phyloP scores from a whole-genome alignment of 2,888 invertebrate genomes.

The Athalia rosae region DNA sequence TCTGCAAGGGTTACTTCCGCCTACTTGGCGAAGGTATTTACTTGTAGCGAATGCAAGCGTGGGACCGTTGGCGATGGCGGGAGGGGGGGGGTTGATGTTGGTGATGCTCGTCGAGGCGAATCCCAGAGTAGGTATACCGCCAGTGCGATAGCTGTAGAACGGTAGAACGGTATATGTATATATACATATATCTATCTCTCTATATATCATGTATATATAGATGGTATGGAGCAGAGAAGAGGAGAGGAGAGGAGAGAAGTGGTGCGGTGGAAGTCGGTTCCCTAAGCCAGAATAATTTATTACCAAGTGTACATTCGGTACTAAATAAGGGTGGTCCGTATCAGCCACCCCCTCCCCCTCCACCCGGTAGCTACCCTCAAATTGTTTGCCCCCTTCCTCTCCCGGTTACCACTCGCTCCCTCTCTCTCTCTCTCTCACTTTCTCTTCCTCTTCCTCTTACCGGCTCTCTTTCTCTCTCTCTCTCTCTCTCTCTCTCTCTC shows the following conservation, averaged over 20 bases:
- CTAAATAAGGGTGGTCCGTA: slow-evolving; percentile 59
- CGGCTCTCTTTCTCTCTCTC: slow-evolving; percentile 53
- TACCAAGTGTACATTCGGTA: slow-evolving; percentile 63
- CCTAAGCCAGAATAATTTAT: slow-evolving; percentile 58
- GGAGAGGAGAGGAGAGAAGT: slow-evolving; percentile 47
- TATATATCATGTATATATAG: background rate
- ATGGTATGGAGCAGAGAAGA: slow-evolving; percentile 50
- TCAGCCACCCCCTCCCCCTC: slow-evolving; percentile 17
- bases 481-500: slow-evolving; percentile 56
- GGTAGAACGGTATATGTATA: too few relatives aligned
- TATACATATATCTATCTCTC: too few relatives aligned
- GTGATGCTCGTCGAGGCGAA: too few relatives aligned
- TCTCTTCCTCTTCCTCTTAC: slow-evolving; percentile 47
- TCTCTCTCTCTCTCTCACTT: slow-evolving; percentile 55
- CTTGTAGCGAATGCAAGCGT: too few relatives aligned
- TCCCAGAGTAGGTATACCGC: slow-evolving; percentile 11
- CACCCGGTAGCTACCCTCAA: slow-evolving; percentile 37
- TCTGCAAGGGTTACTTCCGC: too few relatives aligned
- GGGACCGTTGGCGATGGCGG: too few relatives aligned
- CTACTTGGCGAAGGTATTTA: too few relatives aligned
- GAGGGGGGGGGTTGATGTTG: too few relatives aligned
- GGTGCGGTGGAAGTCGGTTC: slow-evolving; percentile 44
- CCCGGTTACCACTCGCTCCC: slow-evolving; percentile 46
- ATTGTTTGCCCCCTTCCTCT: slow-evolving; percentile 49
- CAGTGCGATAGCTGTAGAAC: too few relatives aligned